Percentiles rank a stretch among this genome's conserved stretches.
Evolutionary conservation across 2,113 vertebrate genomes (phyloP).

Genomic region (Calidris pugnax): DNA sequence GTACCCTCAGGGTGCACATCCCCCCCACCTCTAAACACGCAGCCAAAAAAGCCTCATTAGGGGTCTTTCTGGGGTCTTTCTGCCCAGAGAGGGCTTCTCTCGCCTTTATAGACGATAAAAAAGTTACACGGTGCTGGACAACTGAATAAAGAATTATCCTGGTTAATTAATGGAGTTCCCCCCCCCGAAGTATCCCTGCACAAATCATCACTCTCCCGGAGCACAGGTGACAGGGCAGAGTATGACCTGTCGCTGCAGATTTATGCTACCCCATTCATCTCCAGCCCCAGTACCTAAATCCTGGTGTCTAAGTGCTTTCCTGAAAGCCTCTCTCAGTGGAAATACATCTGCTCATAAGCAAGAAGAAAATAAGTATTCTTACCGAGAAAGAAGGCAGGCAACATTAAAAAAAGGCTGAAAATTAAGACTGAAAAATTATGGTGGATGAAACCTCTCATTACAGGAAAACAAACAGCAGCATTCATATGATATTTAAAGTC

Average conservation of each 20-base stretch:
- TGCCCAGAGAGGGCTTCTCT: not conserved
- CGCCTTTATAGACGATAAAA: rapidly evolving
- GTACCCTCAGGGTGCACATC: rapidly evolving
- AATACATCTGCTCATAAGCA: not conserved
- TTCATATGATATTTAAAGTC: not conserved
- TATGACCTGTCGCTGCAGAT: not conserved
- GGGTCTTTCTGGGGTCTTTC: not conserved
- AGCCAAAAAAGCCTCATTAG: not conserved
- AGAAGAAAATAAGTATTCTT: not conserved
- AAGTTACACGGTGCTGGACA: not conserved
- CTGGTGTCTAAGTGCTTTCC: rapidly evolving
- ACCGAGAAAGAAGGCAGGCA: not conserved
- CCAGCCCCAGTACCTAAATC: not conserved
- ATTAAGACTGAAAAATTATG: not conserved
- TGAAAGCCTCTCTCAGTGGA: not conserved
- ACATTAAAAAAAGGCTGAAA: not conserved
- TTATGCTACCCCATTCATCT: not conserved
- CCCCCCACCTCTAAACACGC: not conserved
- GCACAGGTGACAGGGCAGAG: not conserved
- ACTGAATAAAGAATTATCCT: not conserved
- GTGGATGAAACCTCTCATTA: not conserved
- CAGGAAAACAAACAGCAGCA: not conserved
- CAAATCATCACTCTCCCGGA: rapidly evolving
- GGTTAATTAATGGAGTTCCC: not conserved
- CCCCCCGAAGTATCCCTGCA: not conserved